Conservation (phyloP, 2,888 invertebrate genomes). For the Sphaerophoria taeniata region DNA sequence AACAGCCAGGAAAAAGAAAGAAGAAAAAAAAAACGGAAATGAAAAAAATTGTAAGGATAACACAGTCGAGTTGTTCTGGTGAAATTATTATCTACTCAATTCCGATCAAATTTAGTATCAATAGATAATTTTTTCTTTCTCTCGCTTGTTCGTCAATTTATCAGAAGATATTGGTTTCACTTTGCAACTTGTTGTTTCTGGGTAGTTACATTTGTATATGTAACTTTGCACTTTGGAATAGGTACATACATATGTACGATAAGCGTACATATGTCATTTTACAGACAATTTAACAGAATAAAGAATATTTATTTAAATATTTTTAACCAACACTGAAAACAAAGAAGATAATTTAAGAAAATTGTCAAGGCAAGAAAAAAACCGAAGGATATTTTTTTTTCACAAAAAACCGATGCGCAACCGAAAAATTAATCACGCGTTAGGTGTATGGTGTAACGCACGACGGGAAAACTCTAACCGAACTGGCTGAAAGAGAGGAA, state of each 20-base stretch:
- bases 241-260: background rate
- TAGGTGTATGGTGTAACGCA: slow-evolving; percentile 67
- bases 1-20: background rate
- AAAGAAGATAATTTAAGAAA: slow-evolving; percentile 14
- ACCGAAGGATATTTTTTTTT: slow-evolving; percentile 39
- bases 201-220: background rate
- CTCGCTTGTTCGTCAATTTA: background rate
- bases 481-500: slow-evolving; percentile 61
- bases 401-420: slow-evolving; percentile 74
- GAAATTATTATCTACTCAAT: slow-evolving; percentile 56
- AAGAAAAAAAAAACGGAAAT: slow-evolving; percentile 29
- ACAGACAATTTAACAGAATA: background rate
- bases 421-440: slow-evolving; percentile 69
- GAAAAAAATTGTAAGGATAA: slow-evolving; percentile 47
- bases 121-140: background rate
- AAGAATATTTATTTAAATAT: background rate
- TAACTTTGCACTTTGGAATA: background rate
- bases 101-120: slow-evolving; percentile 22
- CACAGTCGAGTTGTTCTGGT: slow-evolving; percentile 43
- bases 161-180: slow-evolving; percentile 4
- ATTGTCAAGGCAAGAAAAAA: slow-evolving; percentile 10
- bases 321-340: slow-evolving; percentile 42
- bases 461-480: slow-evolving; percentile 72
- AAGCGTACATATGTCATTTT: background rate
- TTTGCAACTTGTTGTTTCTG: slow-evolving; percentile 44